Conservation (phyloP, 2,113 vertebrate species). For the Tinamus guttatus region DNA sequence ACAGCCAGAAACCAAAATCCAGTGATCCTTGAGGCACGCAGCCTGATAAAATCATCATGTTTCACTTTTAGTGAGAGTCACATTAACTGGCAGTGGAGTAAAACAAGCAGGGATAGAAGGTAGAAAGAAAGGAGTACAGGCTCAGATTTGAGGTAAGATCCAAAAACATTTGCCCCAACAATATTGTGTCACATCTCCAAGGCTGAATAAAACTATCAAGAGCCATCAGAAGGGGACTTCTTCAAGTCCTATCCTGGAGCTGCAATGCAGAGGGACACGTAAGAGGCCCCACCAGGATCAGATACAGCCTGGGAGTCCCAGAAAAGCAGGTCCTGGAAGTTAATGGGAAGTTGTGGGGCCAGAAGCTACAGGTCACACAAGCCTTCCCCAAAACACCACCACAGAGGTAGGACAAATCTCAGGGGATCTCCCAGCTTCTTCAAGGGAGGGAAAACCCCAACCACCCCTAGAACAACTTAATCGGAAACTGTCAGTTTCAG, state of each 20-base stretch:
- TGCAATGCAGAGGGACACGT: not conserved
- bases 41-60: not conserved
- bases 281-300: not conserved
- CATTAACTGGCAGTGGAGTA: not conserved
- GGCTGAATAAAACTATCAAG: constrained; percentile 15
- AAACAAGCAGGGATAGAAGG: constrained; percentile 16
- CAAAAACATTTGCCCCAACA: not conserved
- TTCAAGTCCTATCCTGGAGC: not conserved
- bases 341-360: not conserved
- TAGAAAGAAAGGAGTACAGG: not conserved
- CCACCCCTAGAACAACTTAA: not conserved
- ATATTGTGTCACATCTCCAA: not conserved
- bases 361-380: not conserved
- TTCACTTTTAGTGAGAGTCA: not conserved
- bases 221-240: not conserved
- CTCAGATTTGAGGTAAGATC: constrained; percentile 30
- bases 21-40: not conserved
- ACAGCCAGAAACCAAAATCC: constrained; percentile 13
- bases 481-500: not conserved
- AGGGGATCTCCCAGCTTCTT: not conserved
- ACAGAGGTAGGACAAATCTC: not conserved
- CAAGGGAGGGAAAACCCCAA: not conserved
- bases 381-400: not conserved
- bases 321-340: not conserved
- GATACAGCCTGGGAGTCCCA: not conserved